A percentile compares a stretch with the other conserved stretches of the same genome.
phyloP scores from a whole-genome alignment of 1,140 invertebrate genomes.

The Pseudomyrmex concolor region DNA sequence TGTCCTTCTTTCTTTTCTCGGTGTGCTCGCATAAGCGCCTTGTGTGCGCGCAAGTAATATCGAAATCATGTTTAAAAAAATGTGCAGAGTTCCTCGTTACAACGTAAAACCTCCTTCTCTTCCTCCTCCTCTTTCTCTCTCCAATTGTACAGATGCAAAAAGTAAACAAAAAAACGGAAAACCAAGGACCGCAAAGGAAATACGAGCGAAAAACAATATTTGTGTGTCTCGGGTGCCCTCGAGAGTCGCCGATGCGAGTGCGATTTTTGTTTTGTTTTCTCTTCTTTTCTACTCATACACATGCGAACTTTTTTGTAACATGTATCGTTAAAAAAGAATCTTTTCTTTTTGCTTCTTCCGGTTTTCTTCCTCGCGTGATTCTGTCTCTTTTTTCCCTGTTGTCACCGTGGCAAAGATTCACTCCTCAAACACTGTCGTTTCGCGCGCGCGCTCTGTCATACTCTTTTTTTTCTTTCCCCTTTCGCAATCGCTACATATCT shows the following conservation, averaged over 20 bases:
- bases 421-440: slow-evolving; percentile 23
- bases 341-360: slow-evolving; percentile 6
- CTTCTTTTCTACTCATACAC: background rate
- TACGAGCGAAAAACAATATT: slow-evolving; percentile 67
- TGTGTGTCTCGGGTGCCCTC: slow-evolving; percentile 44
- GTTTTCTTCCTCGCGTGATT: slow-evolving; percentile 5
- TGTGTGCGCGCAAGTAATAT: slow-evolving; percentile 62
- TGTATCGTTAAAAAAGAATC: slow-evolving; percentile 46
- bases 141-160: slow-evolving; percentile 77
- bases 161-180: slow-evolving; percentile 74
- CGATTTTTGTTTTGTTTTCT: slow-evolving; percentile 3
- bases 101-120: slow-evolving; percentile 62
- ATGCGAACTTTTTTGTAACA: slow-evolving; percentile 32
- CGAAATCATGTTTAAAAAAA: slow-evolving; percentile 67
- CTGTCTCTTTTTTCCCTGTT: slow-evolving; percentile 31
- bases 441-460: background rate
- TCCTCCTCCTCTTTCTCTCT: no score
- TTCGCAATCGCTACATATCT: slow-evolving; percentile 50
- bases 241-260: slow-evolving; percentile 59
- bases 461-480: slow-evolving; percentile 34
- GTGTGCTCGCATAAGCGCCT: slow-evolving; percentile 34
- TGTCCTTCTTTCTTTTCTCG: background rate
- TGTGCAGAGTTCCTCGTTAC: slow-evolving; percentile 77
- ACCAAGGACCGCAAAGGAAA: slow-evolving; percentile 75
- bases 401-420: slow-evolving; percentile 52